Evolutionary conservation across 2,888 invertebrate species (phyloP), one percentile per base, ranked within the genome.

Genomic region (Nycteola revayana): DNA sequence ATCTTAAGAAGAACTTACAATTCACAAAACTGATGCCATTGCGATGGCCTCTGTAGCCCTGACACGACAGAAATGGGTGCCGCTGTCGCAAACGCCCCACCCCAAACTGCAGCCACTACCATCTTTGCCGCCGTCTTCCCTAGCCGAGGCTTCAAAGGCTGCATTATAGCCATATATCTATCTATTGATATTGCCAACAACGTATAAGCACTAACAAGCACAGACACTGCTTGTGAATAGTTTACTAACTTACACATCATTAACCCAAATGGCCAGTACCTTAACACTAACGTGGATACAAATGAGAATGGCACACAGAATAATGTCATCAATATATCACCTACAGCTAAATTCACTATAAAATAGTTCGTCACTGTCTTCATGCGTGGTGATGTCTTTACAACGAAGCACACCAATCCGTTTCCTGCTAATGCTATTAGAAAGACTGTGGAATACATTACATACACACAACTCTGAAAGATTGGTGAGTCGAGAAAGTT

Each of bases 241-340:
- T 94, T 94, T 51, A 97, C 96, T 21, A 94, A 83, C 43, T 94
- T 93, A 73, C 97, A 98, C 80, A 97, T 91, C 22, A 92, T 84
- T 9, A 89, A 84, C 1, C 96, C 96, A 67, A 97, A 98, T 0
- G 96, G 96, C 97, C 97, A 98, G 67, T 95, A 94, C 65, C 93
- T 93, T 24, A 96, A 87, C 50, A 97, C 89, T 28, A 95, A 84
- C 60, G 93, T 93, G 7, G 96, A 92, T 11, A 96, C 92, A 63
- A 96, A 96, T 1, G 96, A 94, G 66, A 97, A 97, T 1, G 97
- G 97, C 46, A 98, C 94, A 78, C 98, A 97, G 62, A 98, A 94
- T 10, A 96, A 68, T 0, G 96, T 95, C 93, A 98, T 96, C 36
- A 97, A 82, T 40, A 98, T 93, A 72, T 98, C 98, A 23, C 97